Evolutionary conservation across 2,888 invertebrate genomes (phyloP), one percentile per base, ranked within the genome.

Genomic region (Drosophila birchii): DNA sequence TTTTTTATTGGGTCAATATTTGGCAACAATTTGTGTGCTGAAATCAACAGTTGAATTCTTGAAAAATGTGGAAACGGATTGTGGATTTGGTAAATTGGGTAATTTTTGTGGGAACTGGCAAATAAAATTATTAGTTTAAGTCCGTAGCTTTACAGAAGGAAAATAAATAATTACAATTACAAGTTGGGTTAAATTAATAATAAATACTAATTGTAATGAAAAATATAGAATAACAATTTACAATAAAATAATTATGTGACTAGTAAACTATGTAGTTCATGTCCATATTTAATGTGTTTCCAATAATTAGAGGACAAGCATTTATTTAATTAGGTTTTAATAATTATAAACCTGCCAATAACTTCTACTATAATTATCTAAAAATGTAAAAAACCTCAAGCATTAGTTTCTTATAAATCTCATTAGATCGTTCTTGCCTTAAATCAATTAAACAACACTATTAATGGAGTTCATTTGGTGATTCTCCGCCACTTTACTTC

Each of bases 1-100:
- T 66, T 66, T 68, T 68, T 68, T 56, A 49, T 68, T 68, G 66
- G 68, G 47, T 36, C 68, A 68, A 56, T 23, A 56, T 68, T 56
- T 49, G 56, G 66, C 41, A 68, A 68, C 56, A 49, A 49, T 41
- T 56, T 34, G 41, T 29, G 41, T 47, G 67, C 55, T 12, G 55
- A 64, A 62, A 66, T 49, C 20, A 41, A 20, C 39, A 34, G 26
- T 49, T 5, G 66, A 64, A 55, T 55, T 63, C 55, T 63, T 41
- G 45, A 23, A 45, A 16, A 20, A 34, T 20, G 53, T 14, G 34
- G 39, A 43, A 58, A 36, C 12, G 18, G 26, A 43, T 53, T 66
- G 23, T 45, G 34, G 54, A 41, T 47, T 55, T 18, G 11, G 45
- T 14, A 67, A 67, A 29, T 29, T 29, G 29, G 29, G 29, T 29